Percentiles rank a stretch among this genome's conserved stretches.
Conservation (phyloP, 2,797 vertebrate genomes). For the Gymnoscopelus braueri region DNA sequence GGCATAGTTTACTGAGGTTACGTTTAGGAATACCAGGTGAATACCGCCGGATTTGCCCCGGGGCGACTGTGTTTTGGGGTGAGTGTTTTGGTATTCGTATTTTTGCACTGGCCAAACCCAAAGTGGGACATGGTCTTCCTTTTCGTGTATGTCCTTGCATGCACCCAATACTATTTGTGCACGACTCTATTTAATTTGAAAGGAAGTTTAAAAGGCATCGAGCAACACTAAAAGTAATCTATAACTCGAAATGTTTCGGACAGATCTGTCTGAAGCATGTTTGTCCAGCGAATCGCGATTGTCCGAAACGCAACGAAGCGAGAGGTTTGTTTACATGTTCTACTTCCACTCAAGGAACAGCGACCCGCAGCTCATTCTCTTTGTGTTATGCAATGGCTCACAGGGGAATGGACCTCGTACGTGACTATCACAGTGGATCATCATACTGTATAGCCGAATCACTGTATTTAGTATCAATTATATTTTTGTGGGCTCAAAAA, state of each 20-base stretch:
- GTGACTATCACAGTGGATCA: too few species aligned
- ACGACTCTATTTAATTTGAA: background rate
- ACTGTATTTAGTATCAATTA: too few species aligned
- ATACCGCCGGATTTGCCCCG: too few species aligned
- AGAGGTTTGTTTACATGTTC: background rate
- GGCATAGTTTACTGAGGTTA: too few species aligned
- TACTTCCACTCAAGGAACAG: slow-evolving; percentile 44
- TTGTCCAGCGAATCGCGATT: background rate
- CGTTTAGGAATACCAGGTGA: too few species aligned
- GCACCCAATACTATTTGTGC: background rate
- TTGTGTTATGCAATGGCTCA: slow-evolving; percentile 67
- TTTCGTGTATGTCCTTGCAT: background rate
- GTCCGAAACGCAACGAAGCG: background rate
- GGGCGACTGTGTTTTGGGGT: too few species aligned
- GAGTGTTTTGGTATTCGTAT: too few species aligned
- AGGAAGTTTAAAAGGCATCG: background rate
- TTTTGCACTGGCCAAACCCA: background rate
- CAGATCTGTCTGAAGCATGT: too few species aligned
- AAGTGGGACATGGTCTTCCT: background rate
- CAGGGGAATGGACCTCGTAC: background rate
- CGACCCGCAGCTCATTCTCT: slow-evolving; percentile 40
- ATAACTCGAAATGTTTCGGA: background rate
- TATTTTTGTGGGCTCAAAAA: too few species aligned
- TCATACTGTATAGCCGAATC: too few species aligned
- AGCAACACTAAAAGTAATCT: too few species aligned